Conservation (phyloP, 2,888 invertebrate species). For the Ferrisia virgata region DNA sequence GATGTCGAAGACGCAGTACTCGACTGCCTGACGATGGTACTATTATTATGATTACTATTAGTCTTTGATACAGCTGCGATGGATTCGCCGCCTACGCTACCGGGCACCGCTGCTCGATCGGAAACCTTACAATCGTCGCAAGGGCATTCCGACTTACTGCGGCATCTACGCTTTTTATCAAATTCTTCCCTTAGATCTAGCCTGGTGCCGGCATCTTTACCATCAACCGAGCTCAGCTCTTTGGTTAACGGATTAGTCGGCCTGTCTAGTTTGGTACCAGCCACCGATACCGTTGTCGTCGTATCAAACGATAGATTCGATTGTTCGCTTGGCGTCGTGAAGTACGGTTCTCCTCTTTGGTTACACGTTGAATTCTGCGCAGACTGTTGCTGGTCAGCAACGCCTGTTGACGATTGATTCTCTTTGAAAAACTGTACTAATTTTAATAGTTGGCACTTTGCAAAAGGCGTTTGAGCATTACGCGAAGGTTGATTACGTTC, state of each 20-base stretch:
- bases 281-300: background rate
- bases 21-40: background rate
- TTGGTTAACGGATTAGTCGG: constrained; percentile 47
- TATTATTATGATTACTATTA: too few species aligned
- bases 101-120: background rate
- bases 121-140: constrained; percentile 8
- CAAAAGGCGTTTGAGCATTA: constrained; percentile 38
- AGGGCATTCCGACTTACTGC: background rate
- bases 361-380: constrained; percentile 21
- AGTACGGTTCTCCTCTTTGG: constrained; percentile 36
- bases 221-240: constrained; percentile 43
- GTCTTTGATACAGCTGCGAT: background rate
- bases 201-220: background rate
- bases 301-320: constrained; percentile 37
- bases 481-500: constrained; percentile 11
- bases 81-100: background rate
- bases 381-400: background rate
- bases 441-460: constrained; percentile 38
- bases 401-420: background rate
- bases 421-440: constrained; percentile 35
- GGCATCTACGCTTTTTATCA: background rate
- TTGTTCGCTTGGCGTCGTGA: constrained; percentile 36
- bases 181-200: background rate
- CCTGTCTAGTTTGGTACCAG: constrained; percentile 32
- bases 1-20: background rate